Conservation (phyloP, 1,140 invertebrate genomes). For the Periplaneta americana region DNA sequence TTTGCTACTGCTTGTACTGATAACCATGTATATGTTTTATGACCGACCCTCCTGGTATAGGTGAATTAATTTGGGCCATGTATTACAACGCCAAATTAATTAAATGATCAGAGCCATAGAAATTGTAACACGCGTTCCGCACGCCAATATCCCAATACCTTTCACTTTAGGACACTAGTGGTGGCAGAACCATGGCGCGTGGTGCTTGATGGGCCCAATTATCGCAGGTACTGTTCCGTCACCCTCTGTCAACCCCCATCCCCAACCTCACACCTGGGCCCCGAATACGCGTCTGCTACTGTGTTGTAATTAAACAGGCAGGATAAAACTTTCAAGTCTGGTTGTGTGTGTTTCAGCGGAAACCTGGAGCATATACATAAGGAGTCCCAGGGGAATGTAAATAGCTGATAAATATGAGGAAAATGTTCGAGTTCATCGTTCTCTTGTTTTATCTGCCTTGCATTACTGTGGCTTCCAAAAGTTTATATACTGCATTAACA, state of each 20-base stretch:
- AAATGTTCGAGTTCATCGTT: too few relatives aligned
- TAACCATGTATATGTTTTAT: background rate
- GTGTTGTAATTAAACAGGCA: background rate
- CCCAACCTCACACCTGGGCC: background rate
- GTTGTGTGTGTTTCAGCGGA: too few relatives aligned
- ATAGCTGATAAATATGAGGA: too few relatives aligned
- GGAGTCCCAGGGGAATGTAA: too few relatives aligned
- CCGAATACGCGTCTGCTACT: background rate
- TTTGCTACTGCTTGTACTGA: background rate
- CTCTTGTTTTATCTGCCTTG: too few relatives aligned
- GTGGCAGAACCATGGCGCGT: background rate
- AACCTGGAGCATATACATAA: too few relatives aligned
- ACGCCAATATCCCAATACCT: background rate
- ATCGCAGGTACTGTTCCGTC: background rate
- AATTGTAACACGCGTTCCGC: background rate
- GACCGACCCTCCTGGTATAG: background rate
- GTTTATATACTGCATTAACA: too few relatives aligned
- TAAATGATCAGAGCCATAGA: background rate
- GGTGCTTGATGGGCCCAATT: background rate
- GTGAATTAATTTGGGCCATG: background rate
- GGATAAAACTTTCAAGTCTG: background rate
- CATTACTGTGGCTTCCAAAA: too few relatives aligned
- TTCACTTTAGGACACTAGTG: background rate
- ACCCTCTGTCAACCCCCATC: background rate
- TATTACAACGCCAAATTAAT: background rate